Percentiles rank a stretch among this genome's conserved stretches.
Conservation (phyloP, 2,113 vertebrate species). For the Urocitellus parryii region DNA sequence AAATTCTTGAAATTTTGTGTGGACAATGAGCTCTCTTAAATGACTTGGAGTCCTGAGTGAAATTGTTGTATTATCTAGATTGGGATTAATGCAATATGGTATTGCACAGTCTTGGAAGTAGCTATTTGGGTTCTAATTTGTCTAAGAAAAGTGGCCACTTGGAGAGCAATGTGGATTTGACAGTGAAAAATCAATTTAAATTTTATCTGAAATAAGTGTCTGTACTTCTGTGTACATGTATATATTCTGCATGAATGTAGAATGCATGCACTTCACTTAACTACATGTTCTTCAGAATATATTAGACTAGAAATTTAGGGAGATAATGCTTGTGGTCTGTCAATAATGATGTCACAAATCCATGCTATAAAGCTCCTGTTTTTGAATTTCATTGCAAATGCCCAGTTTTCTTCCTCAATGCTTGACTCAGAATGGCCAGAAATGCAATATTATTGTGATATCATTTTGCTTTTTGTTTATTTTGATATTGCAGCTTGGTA, state of each 20-base stretch:
- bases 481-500: background rate
- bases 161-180: background rate
- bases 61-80: background rate
- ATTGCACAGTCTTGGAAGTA: background rate
- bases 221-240: background rate
- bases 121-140: background rate
- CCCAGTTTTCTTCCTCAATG: background rate
- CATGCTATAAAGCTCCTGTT: background rate
- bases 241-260: background rate
- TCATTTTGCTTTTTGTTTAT: background rate
- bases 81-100: background rate
- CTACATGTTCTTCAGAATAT: conserved; percentile 28
- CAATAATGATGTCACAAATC: background rate
- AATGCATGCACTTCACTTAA: background rate
- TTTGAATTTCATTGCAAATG: conserved; percentile 40
- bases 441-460: background rate
- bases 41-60: background rate
- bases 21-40: background rate
- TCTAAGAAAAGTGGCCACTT: background rate
- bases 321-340: background rate
- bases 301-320: background rate
- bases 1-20: conserved; percentile 47
- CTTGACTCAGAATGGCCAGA: conserved; percentile 27
- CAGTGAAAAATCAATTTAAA: background rate
- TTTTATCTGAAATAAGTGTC: background rate